Base-by-base conservation (phyloP, 1,140 invertebrate species). In the Drosophila cardini region DNA sequence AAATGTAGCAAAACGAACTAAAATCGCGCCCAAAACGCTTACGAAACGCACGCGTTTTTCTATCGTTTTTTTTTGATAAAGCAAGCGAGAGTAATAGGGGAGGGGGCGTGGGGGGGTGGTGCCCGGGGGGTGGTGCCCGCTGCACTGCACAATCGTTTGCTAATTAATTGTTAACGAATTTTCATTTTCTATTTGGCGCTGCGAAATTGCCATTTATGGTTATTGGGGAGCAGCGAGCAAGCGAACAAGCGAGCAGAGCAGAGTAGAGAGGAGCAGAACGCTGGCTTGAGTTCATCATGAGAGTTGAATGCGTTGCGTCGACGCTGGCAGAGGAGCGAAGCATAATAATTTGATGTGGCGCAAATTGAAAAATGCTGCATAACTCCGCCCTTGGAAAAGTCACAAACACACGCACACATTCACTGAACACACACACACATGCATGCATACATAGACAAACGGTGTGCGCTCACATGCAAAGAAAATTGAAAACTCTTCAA, bases 311-410 rank as follows among this genome's bases (percentile, higher is more conserved):
- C 30, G 72, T 26, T 50, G 65, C 42, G 40, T 43, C 36, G 53
- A 43, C 43, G 72, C 68, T 21, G 68, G 64, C 72, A 34, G 45
- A 38, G 34, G 63, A 75, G 78, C 45, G 43, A 38, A 70, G 74
- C 62, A 91, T 87, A 89, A 91, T 91, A 90, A 89, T 90, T 91
- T 90, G 85, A 91, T 91, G 89, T 80, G 81, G 72, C 56, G 75
- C 70, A 91, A 91, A 91, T 91, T 91, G 89, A 91, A 91, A 91
- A 90, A 90, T 84, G 78, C 74, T 75, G 80, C 84, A 90, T 85
- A 91, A 91, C 90, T 91, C 90, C 90, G 90, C 90, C 90, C 90
- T 72, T 85, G 85, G 75, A 89, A 80, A 85, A 90, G 34, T 81
- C 43, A 48, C 61, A 13, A 43, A 15, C 60, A 63, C 48, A 58